Conservation (phyloP, 1,140 invertebrate genomes). For the Sitodiplosis mosellana region DNA sequence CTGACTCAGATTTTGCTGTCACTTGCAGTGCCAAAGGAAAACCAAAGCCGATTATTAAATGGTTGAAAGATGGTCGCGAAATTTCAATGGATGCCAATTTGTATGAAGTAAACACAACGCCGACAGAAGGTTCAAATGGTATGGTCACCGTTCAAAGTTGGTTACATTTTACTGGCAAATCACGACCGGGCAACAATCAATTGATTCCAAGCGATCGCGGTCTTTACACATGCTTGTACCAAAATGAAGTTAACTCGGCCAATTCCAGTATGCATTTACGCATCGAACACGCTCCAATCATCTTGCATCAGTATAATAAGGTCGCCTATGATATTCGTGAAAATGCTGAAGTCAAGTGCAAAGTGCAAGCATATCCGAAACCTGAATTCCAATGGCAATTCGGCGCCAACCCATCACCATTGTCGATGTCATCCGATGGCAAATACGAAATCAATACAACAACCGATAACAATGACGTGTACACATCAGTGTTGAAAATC, state of each 20-base stretch:
- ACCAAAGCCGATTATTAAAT: slow-evolving; percentile 61
- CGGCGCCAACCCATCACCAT: slow-evolving; percentile 45
- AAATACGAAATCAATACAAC: slow-evolving; percentile 71
- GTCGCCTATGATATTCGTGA: slow-evolving; percentile 73
- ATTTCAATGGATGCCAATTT: slow-evolving; percentile 51
- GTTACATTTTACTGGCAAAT: slow-evolving; percentile 57
- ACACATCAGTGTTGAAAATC: slow-evolving; percentile 59
- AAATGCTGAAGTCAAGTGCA: slow-evolving; percentile 67
- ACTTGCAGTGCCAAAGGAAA: slow-evolving; percentile 74
- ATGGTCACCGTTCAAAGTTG: slow-evolving; percentile 71
- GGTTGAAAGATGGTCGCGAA: slow-evolving; percentile 72
- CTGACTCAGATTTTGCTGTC: slow-evolving; percentile 59
- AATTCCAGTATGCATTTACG: slow-evolving; percentile 75
- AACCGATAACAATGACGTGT: slow-evolving; percentile 65
- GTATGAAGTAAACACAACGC: slow-evolving; percentile 61
- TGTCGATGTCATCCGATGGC: slow-evolving; percentile 59
- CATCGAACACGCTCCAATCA: slow-evolving; percentile 77
- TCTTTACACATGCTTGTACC: slow-evolving; percentile 70
- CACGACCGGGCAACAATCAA: slow-evolving; percentile 51
- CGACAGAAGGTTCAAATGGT: slow-evolving; percentile 49
- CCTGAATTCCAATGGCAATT: slow-evolving; percentile 85
- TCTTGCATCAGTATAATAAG: slow-evolving; percentile 67
- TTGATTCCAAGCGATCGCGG: slow-evolving; percentile 67
- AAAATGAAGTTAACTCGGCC: slow-evolving; percentile 72
- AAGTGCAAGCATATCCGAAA: slow-evolving; percentile 78